Evolutionary conservation across 2,797 vertebrate genomes (phyloP).

Genomic region (Moxostoma hubbsi): DNA sequence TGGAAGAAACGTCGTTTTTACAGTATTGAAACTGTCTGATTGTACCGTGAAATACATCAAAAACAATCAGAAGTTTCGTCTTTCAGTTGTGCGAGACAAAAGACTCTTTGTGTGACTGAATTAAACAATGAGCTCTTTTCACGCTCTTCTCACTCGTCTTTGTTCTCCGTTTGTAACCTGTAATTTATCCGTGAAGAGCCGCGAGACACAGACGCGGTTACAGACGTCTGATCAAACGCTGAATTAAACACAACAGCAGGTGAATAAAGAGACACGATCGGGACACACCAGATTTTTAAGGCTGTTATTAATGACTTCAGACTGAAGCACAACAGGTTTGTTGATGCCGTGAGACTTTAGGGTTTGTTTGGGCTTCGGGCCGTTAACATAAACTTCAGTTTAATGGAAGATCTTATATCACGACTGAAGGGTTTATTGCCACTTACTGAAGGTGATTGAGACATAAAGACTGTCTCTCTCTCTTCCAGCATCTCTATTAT

Average conservation of each 20-base stretch:
- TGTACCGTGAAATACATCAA: no score
- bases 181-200: conserved; percentile 60
- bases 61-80: no score
- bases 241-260: no score
- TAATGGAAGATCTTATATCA: neutral
- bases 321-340: neutral
- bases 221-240: no score
- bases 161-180: conserved; percentile 60
- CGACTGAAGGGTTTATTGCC: neutral
- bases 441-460: neutral
- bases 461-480: neutral
- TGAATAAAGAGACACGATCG: conserved; percentile 8
- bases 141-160: conserved; percentile 28
- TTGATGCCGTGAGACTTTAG: neutral
- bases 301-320: no score
- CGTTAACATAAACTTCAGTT: neutral
- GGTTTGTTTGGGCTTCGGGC: neutral
- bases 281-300: neutral
- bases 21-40: no score
- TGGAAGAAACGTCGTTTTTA: no score
- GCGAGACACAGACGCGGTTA: conserved; percentile 15
- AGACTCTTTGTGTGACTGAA: no score
- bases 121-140: neutral
- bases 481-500: no score
- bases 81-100: no score